These are phyloP conservation scores for Cecropterus lyciades DNA, from an alignment of 1,140 invertebrate species.

Conservation along the genomic window DNA sequence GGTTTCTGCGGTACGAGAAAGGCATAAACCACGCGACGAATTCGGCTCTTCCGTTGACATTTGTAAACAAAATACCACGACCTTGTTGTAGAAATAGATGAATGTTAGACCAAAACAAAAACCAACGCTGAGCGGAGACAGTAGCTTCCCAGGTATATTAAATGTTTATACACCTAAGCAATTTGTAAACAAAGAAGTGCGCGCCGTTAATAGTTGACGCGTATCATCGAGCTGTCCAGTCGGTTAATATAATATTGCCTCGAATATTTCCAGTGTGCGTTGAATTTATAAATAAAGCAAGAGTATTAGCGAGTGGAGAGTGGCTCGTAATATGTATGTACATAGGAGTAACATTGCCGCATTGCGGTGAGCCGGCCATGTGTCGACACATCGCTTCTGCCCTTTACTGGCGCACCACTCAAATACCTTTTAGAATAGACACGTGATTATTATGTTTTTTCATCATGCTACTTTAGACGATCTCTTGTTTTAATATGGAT, in stretches of 20 bases:
- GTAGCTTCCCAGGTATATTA: background rate
- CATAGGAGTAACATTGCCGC: conserved; percentile 75
- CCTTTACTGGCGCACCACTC: conserved; percentile 67
- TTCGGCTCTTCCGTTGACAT: conserved; percentile 25
- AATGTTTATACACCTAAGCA: conserved; percentile 14
- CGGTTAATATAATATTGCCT: conserved; percentile 39
- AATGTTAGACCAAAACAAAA: background rate
- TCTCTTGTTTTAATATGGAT: background rate
- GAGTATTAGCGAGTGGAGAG: conserved; percentile 66
- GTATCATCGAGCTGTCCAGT: conserved; percentile 41
- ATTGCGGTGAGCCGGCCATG: conserved; percentile 74
- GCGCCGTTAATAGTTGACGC: conserved; percentile 40
- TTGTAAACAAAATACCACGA: conserved; percentile 32
- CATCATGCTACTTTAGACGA: background rate
- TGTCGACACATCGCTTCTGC: conserved; percentile 77
- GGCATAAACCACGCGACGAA: conserved; percentile 11
- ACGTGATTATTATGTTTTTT: conserved; percentile 42
- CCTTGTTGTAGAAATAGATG: conserved; percentile 16
- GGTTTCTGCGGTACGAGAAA: conserved; percentile 20
- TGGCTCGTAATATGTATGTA: conserved; percentile 71
- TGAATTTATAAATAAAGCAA: conserved; percentile 68
- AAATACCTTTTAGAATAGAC: conserved; percentile 54
- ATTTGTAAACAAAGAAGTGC: conserved; percentile 35
- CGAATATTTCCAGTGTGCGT: conserved; percentile 54
- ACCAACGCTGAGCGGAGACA: background rate